These are phyloP conservation scores for Dolichoris vasculosae DNA, from an alignment of 1,140 invertebrate species.

Conservation along the genomic window DNA sequence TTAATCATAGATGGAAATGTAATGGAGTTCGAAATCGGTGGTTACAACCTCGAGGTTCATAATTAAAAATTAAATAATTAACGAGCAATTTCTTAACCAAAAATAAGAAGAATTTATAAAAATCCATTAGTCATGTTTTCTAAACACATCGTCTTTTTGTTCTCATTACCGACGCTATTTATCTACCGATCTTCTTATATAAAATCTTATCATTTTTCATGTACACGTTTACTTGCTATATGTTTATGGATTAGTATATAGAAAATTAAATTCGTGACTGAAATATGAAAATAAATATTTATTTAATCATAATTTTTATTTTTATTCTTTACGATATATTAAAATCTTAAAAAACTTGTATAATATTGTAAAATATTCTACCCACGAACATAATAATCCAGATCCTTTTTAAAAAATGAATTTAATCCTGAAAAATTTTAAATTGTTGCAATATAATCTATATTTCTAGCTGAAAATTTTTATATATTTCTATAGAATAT, in stretches of 20 bases:
- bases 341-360: background rate
- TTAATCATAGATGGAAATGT: background rate
- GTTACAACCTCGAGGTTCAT: background rate
- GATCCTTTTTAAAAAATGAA: background rate
- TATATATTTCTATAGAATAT: no score
- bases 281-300: constrained; percentile 1
- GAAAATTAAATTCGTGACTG: background rate
- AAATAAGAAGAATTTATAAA: background rate
- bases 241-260: background rate
- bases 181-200: background rate
- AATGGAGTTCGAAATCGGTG: background rate
- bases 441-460: background rate
- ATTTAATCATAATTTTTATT: background rate
- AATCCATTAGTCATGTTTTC: background rate
- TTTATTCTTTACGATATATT: background rate
- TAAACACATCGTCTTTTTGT: background rate
- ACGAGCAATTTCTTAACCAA: background rate
- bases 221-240: no score
- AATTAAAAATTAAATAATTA: background rate
- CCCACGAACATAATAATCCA: background rate
- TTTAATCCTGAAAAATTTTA: background rate
- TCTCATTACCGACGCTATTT: background rate
- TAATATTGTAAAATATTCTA: background rate
- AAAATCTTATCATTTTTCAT: no score
- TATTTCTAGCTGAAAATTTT: background rate